Base-by-base conservation (phyloP, 2,797 vertebrate genomes). In the Phalanger gymnotis region DNA sequence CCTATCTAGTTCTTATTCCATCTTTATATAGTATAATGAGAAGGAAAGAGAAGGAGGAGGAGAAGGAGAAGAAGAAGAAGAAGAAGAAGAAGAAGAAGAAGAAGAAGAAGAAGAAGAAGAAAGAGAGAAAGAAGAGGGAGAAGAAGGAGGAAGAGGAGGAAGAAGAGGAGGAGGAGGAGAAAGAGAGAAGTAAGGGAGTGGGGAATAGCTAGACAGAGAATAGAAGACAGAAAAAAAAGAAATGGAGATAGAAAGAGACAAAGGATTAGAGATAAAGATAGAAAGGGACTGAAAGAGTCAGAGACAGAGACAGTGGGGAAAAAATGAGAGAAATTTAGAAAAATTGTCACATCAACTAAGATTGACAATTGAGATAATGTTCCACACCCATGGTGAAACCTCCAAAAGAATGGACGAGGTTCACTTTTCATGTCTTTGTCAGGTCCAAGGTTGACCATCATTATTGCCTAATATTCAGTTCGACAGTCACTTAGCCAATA, bases 101-200 rank as follows among this genome's bases (percentile, higher is more conserved):
- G 28, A 27, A 27, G 30, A 7, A 1, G 12, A 9, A 58, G 28
- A 10, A 27, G 28, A 9, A 58, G 10, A 30, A 11, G 12, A 3
- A 11, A 31, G 28, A 27, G 3, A 1, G 30, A 10, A 1, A 11
- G 27, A 11, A 58, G 1, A 28, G 4, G 3, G 2, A 58, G 6
- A 2, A 31, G 9, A 30, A 31, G 0, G 10, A 31, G 28, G 30
- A 58, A 2, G 5, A 31, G 30, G 2, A 31, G 28, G 57, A 28
- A 28, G 56, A 28, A 9, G 56, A 57, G 3, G 2, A 58, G 6
- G 10, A 31, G 9, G 57, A 31, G 0, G 10, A 31, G 28, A 10
- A 58, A 2, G 5, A 31, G 30, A 28, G 56, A 28, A 9, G 56
- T n/a, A 57, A 58, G 30, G 30, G 10, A 3, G 30, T 54, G 1